phyloP scores from a whole-genome alignment of 2,113 vertebrate species.

The Trogon surrucura region DNA sequence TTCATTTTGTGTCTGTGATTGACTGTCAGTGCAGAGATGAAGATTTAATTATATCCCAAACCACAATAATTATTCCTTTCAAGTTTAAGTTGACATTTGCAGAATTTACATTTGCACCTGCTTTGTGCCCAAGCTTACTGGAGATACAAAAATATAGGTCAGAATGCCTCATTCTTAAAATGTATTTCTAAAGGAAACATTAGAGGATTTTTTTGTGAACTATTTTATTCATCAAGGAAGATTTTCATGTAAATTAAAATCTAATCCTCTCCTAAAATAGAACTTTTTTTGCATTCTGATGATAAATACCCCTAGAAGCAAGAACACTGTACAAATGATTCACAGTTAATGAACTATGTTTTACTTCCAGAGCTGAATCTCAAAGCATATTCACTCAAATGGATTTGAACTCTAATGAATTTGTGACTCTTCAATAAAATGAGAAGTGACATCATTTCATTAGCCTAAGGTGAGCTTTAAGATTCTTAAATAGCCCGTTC shows the following conservation, averaged over 20 bases:
- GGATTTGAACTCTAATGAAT: slow-evolving; percentile 50
- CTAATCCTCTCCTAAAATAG: slow-evolving; percentile 51
- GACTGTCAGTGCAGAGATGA: not conserved
- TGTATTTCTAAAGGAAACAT: not conserved
- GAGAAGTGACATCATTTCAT: slow-evolving; percentile 58
- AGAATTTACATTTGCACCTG: not conserved
- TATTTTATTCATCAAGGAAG: slow-evolving; percentile 34
- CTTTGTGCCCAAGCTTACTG: not conserved
- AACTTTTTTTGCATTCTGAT: slow-evolving; percentile 57
- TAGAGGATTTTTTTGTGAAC: not conserved
- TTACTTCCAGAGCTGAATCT: slow-evolving; percentile 53
- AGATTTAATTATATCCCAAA: not conserved
- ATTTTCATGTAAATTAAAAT: slow-evolving; percentile 66
- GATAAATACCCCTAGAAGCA: slow-evolving; percentile 61
- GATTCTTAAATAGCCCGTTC: slow-evolving; percentile 12
- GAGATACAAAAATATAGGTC: not conserved
- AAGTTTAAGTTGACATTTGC: not conserved
- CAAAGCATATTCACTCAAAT: slow-evolving; percentile 55
- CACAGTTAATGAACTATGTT: slow-evolving; percentile 65
- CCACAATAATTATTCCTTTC: not conserved
- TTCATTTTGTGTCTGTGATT: not conserved
- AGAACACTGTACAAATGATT: slow-evolving; percentile 38
- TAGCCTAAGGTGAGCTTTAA: slow-evolving; percentile 39
- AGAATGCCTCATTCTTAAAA: not conserved
- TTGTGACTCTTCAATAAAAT: slow-evolving; percentile 46